Conservation (phyloP, 2,113 vertebrate species). For the Sus scrofa region DNA sequence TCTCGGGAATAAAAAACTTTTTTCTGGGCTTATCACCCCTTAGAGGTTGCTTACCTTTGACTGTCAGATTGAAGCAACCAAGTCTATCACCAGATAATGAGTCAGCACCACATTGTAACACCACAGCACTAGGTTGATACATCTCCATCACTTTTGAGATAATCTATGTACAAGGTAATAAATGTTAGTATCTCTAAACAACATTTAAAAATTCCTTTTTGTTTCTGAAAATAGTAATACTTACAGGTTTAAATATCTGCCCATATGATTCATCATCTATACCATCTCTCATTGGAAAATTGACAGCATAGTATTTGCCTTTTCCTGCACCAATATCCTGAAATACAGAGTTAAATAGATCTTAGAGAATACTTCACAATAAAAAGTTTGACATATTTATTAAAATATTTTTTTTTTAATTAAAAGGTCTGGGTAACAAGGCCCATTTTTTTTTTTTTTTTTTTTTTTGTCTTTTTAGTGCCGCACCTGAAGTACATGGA, state of each 20-base stretch:
- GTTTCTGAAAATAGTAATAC: constrained; percentile 66
- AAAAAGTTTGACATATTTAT: background rate
- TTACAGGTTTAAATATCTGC: constrained; percentile 93
- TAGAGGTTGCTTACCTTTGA: constrained; percentile 88
- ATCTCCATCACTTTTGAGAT: constrained; percentile 94
- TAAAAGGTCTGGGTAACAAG: background rate
- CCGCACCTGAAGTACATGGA: too few species aligned
- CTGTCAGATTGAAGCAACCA: constrained; percentile 92
- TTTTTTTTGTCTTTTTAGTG: too few species aligned
- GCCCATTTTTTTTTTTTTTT: too few species aligned
- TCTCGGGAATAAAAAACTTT: background rate
- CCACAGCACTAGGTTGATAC: constrained; percentile 93
- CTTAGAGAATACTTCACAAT: background rate
- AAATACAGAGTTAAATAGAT: background rate
- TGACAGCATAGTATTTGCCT: constrained; percentile 94
- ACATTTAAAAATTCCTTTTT: background rate
- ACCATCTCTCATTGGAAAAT: constrained; percentile 93
- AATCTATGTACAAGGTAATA: constrained; percentile 83
- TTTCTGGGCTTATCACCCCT: background rate
- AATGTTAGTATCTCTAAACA: constrained; percentile 35
- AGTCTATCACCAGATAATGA: constrained; percentile 92
- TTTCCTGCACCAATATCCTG: constrained; percentile 97
- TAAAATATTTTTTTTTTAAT: constrained; percentile 13
- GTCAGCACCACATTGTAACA: constrained; percentile 92
- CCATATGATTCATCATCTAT: constrained; percentile 93